Base-by-base conservation (phyloP, 2,888 invertebrate species). In the Ormyrus pomaceus region DNA sequence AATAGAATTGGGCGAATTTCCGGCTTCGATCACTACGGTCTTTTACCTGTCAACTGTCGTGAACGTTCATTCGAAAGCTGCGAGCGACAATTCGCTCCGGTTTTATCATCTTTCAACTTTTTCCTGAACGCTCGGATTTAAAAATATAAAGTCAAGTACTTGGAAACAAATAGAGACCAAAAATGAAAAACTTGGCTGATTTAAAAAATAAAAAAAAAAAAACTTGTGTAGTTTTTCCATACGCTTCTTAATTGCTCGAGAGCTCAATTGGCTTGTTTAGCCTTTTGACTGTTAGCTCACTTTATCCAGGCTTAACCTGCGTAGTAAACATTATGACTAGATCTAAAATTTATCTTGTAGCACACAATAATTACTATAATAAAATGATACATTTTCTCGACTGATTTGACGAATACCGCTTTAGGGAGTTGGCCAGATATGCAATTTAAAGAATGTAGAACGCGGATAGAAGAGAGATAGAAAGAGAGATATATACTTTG, bases 391-490 rank as follows among this genome's bases (percentile, higher is more conserved):
- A 64, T 62, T 72, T 61, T 53, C 19, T 58, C 46, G 56, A 68
- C 9, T 68, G 7, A 70, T 64, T 78, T 68, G 73, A 89, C 87
- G 87, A 88, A 88, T 89, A 90, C 88, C 88, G 88, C 90, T 90
- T 90, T 87, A 90, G 90, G 90, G 90, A 90, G 89, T 90, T 89
- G 90, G 90, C 90, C 90, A 90, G 88, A 89, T 82, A 79, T 82
- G 82, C 82, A 79, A 79, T 82, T 73, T 69, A 64, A 66, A 75
- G 55, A 51, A 13, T 51, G 50, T 61, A 81, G 72, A 76, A 66
- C 77, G 75, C 76, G 81, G 53, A 77, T 6, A 71, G 55, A 78
- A 84, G 79, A 84, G 46, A 75, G 69, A 73, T 46, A 77, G 70
- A 86, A 83, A 83, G 82, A 86, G 81, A 85, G 82, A 83, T 72